A percentile compares a stretch with the other conserved stretches of the same genome.
phyloP scores from a whole-genome alignment of 2,888 invertebrate genomes.

The Heteromurus nitidus region DNA sequence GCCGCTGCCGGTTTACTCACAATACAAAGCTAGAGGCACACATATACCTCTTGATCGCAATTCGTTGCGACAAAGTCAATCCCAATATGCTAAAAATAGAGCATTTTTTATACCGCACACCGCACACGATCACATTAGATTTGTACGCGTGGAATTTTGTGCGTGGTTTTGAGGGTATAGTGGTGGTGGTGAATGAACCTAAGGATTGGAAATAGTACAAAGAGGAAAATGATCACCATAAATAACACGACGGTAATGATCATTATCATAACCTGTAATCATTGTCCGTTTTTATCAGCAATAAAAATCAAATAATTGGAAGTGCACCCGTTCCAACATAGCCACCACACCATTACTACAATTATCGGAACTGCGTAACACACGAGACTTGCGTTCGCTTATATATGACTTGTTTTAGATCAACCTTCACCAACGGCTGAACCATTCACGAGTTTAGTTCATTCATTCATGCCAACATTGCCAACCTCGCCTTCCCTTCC shows the following conservation, averaged over 20 bases:
- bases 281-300: constrained; percentile 55
- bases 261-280: constrained; percentile 62
- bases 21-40: no score
- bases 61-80: constrained; percentile 1
- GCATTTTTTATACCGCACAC: no score
- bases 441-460: neutral
- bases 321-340: constrained; percentile 48
- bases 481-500: constrained; percentile 34
- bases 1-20: no score
- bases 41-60: neutral
- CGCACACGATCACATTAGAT: no score
- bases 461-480: neutral
- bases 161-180: no score
- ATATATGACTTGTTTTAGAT: constrained; percentile 25
- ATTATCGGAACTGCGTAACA: constrained; percentile 2
- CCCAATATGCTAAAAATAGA: no score
- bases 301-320: constrained; percentile 67
- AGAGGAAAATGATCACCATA: constrained; percentile 44
- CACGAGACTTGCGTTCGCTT: constrained; percentile 14
- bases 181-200: no score
- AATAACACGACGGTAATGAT: constrained; percentile 56
- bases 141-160: no score
- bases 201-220: neutral
- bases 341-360: neutral
- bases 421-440: neutral